Conservation (phyloP, 2,888 invertebrate genomes). For the Capitulum mitella region DNA sequence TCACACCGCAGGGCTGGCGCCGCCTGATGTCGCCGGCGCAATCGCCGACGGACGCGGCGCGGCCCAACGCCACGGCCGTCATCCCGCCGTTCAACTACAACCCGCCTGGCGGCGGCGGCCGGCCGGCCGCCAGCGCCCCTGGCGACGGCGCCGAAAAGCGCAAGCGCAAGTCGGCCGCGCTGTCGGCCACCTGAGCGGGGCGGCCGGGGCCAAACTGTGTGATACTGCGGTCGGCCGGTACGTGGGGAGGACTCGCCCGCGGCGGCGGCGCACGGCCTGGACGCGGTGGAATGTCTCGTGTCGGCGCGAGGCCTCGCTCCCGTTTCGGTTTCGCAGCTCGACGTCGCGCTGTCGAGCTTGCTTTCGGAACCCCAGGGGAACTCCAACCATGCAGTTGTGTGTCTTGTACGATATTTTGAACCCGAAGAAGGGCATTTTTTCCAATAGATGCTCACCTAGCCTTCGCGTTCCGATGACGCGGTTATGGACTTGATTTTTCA, state of each 20-base stretch:
- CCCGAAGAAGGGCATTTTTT: background rate
- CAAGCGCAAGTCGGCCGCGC: conserved; percentile 6
- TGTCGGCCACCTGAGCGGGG: background rate
- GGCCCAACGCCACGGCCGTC: conserved; percentile 41
- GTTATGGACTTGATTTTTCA: background rate
- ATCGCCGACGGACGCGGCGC: conserved; percentile 4
- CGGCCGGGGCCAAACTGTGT: background rate
- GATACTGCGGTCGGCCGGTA: background rate
- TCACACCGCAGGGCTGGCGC: conserved; percentile 47
- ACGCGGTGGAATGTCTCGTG: no score
- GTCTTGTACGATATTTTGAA: background rate
- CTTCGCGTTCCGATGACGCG: background rate
- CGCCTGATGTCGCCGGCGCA: background rate
- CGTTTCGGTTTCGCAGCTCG: background rate
- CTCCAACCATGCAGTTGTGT: background rate
- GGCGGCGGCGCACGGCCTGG: no score
- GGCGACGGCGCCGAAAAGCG: background rate
- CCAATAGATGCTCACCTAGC: background rate
- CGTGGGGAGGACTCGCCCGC: no score
- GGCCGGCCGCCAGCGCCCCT: background rate
- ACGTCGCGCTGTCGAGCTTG: background rate
- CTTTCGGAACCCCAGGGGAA: background rate
- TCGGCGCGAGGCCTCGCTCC: background rate
- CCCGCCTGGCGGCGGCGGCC: conserved; percentile 38
- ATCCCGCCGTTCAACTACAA: conserved; percentile 50